Evolutionary conservation across 2,797 vertebrate genomes (phyloP), one percentile per base, ranked within the genome.

Genomic region (Arrhamphus sclerolepis): DNA sequence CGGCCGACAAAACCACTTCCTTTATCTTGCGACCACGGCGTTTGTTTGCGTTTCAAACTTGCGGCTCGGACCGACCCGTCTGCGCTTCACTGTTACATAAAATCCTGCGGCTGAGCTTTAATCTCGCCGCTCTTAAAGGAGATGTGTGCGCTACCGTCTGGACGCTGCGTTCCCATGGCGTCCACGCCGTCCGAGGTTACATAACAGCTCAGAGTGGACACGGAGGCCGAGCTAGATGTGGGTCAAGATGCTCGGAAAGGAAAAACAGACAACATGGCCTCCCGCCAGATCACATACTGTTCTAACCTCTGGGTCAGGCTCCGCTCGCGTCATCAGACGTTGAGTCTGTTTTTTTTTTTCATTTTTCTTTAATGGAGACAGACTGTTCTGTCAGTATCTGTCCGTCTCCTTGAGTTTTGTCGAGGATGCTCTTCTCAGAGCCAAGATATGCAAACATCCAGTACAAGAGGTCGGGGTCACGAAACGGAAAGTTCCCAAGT

Each of bases 401-500:
- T 61, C 34, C 8, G 62, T 29, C 70, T 69, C 50, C 29, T 48
- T 11, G 60, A 56, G 41, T 18, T 50, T 24, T 0, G 7, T 20
- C 10, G 31, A 21, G 43, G 64, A 54, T 24, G 38, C 28, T 56
- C 54, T 18, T 62, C 68, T n/a, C 1, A 18, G n/a, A 54, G 40
- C 55, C 44, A 48, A 69, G 53, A 62, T 58, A 75, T 63, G 44
- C 51, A 75, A 83, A 74, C 73, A 59, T 5, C 28, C 9, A 8
- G 50, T 19, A 56, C 59, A 51, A 26, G 52, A 77, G 87, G 85
- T 83, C 73, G 21, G 50, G 85, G 83, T 86, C 84, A 19, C 18
- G 48, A 80, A 78, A 87, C 47, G 66, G 77, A 91, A 91, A 90
- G 88, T 92, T 91, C 86, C 83, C 77, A 77, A 66, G 64, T 46